A percentile compares a stretch with the other conserved stretches of the same genome.
Evolutionary conservation across 2,113 vertebrate genomes (phyloP).

Genomic region (Regulus satrapa): DNA sequence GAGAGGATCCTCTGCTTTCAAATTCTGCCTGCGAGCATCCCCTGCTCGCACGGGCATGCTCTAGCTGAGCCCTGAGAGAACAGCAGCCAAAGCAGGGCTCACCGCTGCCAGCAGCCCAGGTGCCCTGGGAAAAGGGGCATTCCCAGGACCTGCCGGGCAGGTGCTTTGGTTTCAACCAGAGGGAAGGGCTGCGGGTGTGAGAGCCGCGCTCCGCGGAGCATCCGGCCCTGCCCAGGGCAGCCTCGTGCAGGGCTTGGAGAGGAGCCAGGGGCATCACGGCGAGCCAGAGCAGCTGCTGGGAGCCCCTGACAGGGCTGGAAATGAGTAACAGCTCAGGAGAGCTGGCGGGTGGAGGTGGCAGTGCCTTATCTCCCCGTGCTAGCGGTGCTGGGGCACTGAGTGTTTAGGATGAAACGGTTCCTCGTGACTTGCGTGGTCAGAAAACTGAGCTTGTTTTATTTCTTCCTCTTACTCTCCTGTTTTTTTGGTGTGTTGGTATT

Average conservation of each 20-base stretch:
- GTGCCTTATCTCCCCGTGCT: constrained; percentile 37
- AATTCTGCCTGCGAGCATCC: no score
- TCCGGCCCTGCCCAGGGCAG: no score
- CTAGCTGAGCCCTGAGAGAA: background rate
- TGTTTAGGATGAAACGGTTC: constrained; percentile 47
- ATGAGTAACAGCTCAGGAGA: constrained; percentile 51
- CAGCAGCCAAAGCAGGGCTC: background rate
- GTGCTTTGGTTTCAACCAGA: no score
- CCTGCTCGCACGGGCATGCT: no score
- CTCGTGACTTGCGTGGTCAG: background rate
- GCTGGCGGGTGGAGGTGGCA: constrained; percentile 14
- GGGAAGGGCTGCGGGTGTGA: no score
- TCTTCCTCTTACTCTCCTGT: background rate
- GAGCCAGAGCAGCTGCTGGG: no score
- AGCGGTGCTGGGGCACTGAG: background rate
- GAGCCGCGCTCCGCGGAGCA: no score
- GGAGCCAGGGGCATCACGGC: no score
- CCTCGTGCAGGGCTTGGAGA: no score
- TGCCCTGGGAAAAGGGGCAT: no score
- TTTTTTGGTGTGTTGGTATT: background rate
- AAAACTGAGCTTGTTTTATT: constrained; percentile 4
- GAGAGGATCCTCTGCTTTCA: no score
- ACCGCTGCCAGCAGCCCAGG: background rate
- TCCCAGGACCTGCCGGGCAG: no score
- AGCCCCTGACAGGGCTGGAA: constrained; percentile 52